These are phyloP conservation scores for Potamilus streckersoni DNA, from an alignment of 1,140 invertebrate species.

Conservation along the genomic window DNA sequence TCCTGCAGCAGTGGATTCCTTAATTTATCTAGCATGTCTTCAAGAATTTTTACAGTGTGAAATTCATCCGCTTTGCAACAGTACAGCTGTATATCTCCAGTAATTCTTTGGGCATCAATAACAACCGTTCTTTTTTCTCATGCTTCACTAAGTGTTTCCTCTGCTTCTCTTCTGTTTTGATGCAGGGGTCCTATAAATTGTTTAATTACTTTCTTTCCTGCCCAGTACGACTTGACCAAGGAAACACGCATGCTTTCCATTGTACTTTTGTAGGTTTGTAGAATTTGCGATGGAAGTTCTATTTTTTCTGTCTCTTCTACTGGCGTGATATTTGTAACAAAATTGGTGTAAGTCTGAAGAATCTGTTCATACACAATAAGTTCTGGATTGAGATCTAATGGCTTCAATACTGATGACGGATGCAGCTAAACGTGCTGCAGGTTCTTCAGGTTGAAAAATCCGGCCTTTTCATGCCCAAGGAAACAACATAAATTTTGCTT, in stretches of 20 bases:
- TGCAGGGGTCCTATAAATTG: constrained; percentile 46
- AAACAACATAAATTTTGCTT: constrained; percentile 43
- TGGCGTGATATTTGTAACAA: constrained; percentile 49
- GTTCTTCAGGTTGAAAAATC: constrained; percentile 41
- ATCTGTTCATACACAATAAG: constrained; percentile 53
- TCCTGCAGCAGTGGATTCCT: constrained; percentile 24
- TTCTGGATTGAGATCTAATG: constrained; percentile 37
- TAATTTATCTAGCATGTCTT: constrained; percentile 16
- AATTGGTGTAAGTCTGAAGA: constrained; percentile 52
- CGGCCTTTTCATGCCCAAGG: constrained; percentile 49
- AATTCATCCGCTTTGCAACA: constrained; percentile 8
- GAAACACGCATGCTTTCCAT: constrained; percentile 27
- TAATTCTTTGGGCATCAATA: constrained; percentile 42
- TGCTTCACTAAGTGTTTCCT: constrained; percentile 24
- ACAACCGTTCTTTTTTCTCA: constrained; percentile 27
- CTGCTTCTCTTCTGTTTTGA: constrained; percentile 33
- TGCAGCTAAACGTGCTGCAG: constrained; percentile 47
- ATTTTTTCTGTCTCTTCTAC: constrained; percentile 40
- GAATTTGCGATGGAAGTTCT: too few species aligned
- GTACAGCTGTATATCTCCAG: constrained; percentile 42
- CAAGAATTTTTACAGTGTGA: not conserved
- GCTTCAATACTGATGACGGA: constrained; percentile 48
- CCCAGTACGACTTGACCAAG: constrained; percentile 29
- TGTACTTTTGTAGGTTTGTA: constrained; percentile 29
- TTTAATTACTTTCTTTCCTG: constrained; percentile 39